Evolutionary conservation across 2,113 vertebrate genomes (phyloP).

Genomic region (Grammomys surdaster): DNA sequence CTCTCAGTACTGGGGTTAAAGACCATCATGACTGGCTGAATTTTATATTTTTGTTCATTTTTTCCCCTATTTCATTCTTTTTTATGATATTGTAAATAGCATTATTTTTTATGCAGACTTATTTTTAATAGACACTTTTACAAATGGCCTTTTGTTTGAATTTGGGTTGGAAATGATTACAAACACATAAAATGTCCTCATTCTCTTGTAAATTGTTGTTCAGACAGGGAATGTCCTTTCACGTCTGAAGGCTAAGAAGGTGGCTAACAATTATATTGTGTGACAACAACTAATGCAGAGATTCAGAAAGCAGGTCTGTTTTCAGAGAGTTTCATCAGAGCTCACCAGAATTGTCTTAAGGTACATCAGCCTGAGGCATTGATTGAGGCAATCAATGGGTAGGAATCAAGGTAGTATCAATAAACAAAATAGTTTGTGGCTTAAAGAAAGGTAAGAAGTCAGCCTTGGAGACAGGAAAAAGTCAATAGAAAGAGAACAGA

Average conservation of each 20-base stretch:
- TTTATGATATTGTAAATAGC: conserved; percentile 2
- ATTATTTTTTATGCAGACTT: not conserved
- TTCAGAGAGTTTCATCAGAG: conserved; percentile 8
- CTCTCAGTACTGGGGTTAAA: not conserved
- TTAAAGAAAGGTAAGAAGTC: conserved; percentile 55
- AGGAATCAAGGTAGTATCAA: not conserved
- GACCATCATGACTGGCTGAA: not conserved
- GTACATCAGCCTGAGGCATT: not conserved
- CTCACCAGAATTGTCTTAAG: conserved; percentile 46
- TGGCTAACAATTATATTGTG: conserved; percentile 28
- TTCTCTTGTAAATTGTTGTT: conserved; percentile 34
- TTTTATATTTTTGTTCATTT: not conserved
- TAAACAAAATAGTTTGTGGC: conserved; percentile 17
- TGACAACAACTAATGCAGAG: conserved; percentile 15
- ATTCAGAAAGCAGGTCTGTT: conserved; percentile 29
- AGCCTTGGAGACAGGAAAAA: not conserved
- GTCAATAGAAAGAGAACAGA: not conserved
- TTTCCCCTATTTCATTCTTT: not conserved
- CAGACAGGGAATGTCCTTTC: not conserved
- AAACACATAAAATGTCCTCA: conserved; percentile 29
- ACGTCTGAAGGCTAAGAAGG: conserved; percentile 4
- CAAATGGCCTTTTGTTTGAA: conserved; percentile 40
- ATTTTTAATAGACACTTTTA: conserved; percentile 38
- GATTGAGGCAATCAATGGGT: not conserved
- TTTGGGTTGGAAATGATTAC: conserved; percentile 13